These are phyloP conservation scores for Solenopsis fugax DNA, from an alignment of 1,140 invertebrate species.

Conservation along the genomic window DNA sequence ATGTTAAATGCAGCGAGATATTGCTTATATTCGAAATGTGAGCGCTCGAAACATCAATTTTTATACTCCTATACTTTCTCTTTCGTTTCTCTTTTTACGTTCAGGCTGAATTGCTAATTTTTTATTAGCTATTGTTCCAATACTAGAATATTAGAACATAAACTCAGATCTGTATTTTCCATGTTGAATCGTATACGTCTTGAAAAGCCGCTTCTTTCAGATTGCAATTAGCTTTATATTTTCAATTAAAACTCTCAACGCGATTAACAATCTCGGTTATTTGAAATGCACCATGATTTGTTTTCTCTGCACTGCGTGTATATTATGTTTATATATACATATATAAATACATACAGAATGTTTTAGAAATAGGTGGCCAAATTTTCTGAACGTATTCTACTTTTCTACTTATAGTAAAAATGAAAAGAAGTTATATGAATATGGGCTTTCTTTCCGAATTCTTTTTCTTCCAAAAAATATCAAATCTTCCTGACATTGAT, in stretches of 20 bases:
- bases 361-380: neutral
- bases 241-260: slow-evolving; percentile 24
- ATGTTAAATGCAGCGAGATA: slow-evolving; percentile 57
- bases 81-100: slow-evolving; percentile 26
- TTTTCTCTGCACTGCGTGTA: slow-evolving; percentile 2
- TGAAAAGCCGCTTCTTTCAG: neutral
- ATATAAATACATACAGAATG: neutral
- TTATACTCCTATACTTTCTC: slow-evolving; percentile 43
- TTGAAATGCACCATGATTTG: slow-evolving; percentile 3
- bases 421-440: neutral
- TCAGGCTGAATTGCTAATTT: slow-evolving; percentile 26
- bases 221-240: slow-evolving; percentile 14
- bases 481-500: neutral
- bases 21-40: slow-evolving; percentile 52
- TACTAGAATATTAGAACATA: neutral
- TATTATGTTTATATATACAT: too few relatives aligned
- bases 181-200: neutral
- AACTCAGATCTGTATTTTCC: slow-evolving; percentile 34
- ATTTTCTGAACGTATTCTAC: neutral
- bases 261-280: slow-evolving; percentile 8
- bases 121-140: slow-evolving; percentile 46
- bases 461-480: neutral
- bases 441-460: neutral
- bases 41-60: slow-evolving; percentile 16
- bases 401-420: neutral